A percentile compares a stretch with the other conserved stretches of the same genome.
These are phyloP conservation scores for Leptopilina syphax DNA, from an alignment of 2,888 invertebrate species.

Conservation along the genomic window DNA sequence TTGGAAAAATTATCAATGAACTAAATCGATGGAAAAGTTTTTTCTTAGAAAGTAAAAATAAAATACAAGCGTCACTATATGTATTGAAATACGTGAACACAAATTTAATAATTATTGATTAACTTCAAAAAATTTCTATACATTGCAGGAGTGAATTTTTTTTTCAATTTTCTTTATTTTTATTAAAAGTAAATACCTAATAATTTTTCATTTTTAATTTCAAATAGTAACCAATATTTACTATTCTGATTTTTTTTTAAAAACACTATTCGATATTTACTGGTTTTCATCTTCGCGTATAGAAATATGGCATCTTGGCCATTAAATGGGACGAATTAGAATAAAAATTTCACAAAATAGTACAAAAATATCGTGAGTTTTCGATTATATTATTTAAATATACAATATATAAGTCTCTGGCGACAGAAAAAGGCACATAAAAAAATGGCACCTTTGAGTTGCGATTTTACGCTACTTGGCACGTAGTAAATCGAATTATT, in stretches of 20 bases:
- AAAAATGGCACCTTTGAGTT: slow-evolving; percentile 66
- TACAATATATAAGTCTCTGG: slow-evolving; percentile 49
- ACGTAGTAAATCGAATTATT: background rate
- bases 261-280: no score
- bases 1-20: no score
- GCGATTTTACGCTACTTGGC: slow-evolving; percentile 46
- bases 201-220: no score
- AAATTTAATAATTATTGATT: background rate
- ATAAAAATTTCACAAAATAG: slow-evolving; percentile 44
- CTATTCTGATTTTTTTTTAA: no score
- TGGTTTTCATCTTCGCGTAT: background rate
- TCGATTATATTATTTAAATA: slow-evolving; percentile 42
- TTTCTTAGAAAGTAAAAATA: no score
- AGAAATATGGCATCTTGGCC: slow-evolving; percentile 1
- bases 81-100: background rate
- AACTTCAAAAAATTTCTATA: background rate
- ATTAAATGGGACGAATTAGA: background rate
- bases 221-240: no score
- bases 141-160: background rate
- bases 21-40: no score
- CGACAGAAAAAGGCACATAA: slow-evolving; percentile 55
- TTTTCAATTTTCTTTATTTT: no score
- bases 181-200: no score
- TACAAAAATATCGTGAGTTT: slow-evolving; percentile 59
- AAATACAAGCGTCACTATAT: background rate